phyloP scores from a whole-genome alignment of 2,797 vertebrate species.

The Todus mexicanus region DNA sequence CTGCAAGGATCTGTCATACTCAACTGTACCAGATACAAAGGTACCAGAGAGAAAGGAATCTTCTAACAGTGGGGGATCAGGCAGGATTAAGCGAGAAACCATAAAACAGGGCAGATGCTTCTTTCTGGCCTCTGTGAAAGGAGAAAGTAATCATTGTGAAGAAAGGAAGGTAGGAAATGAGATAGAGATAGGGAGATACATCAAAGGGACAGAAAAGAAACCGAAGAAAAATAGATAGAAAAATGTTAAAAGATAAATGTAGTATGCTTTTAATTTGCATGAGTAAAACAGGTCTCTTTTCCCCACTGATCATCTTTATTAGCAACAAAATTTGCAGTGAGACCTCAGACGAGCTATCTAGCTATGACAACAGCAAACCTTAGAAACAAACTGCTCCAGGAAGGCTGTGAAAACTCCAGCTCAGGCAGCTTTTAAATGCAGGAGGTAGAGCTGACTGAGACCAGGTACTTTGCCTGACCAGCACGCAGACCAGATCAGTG shows the following conservation, averaged over 20 bases:
- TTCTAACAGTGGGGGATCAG: neutral
- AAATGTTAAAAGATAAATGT: slow-evolving; percentile 1
- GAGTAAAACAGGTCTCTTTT: slow-evolving; percentile 28
- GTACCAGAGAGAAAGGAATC: neutral
- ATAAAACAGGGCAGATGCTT: neutral
- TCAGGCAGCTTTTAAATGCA: neutral
- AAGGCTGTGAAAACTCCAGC: neutral
- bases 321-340: neutral
- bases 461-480: neutral
- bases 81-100: neutral
- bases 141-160: neutral
- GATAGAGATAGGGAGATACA: neutral
- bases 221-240: slow-evolving; percentile 6
- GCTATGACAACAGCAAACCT: slow-evolving; percentile 27
- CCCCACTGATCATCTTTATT: slow-evolving; percentile 46
- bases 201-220: slow-evolving; percentile 15
- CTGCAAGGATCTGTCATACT: neutral
- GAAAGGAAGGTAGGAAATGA: neutral
- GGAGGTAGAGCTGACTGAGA: neutral
- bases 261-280: slow-evolving; percentile 29
- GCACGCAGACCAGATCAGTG: neutral
- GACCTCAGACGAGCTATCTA: slow-evolving; percentile 28
- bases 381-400: neutral
- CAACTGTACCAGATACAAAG: neutral
- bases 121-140: neutral